These are phyloP conservation scores for Rhagonycha fulva DNA, from an alignment of 2,888 invertebrate species.

Conservation along the genomic window DNA sequence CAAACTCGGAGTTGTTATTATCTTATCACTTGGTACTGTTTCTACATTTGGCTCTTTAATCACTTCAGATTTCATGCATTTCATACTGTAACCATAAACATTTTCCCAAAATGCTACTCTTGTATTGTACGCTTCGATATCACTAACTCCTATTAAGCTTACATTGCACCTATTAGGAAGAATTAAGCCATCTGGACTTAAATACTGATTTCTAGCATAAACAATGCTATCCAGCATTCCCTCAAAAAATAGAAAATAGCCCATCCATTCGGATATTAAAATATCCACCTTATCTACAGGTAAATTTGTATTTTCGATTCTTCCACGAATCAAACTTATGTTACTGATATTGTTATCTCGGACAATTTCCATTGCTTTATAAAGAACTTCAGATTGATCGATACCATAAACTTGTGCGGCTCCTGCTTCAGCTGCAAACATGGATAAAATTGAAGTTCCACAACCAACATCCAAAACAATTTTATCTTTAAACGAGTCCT, in stretches of 20 bases:
- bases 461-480: slow-evolving; percentile 94
- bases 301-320: slow-evolving; percentile 80
- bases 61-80: slow-evolving; percentile 83
- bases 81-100: slow-evolving; percentile 94
- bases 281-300: slow-evolving; percentile 83
- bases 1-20: slow-evolving; percentile 69
- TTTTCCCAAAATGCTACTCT: slow-evolving; percentile 88
- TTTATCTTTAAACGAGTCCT: slow-evolving; percentile 71
- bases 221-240: slow-evolving; percentile 96
- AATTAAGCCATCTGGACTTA: slow-evolving; percentile 75
- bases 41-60: slow-evolving; percentile 77
- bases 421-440: slow-evolving; percentile 96
- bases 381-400: slow-evolving; percentile 95
- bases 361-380: slow-evolving; percentile 93
- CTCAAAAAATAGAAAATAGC: slow-evolving; percentile 94
- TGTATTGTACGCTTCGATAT: slow-evolving; percentile 70
- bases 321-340: slow-evolving; percentile 81
- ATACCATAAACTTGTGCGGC: slow-evolving; percentile 89
- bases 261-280: slow-evolving; percentile 99
- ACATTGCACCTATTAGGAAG: slow-evolving; percentile 86
- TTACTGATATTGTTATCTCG: slow-evolving; percentile 59
- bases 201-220: slow-evolving; percentile 81
- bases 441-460: slow-evolving; percentile 96
- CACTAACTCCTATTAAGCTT: slow-evolving; percentile 79
- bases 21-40: slow-evolving; percentile 64